These are phyloP conservation scores for Pithys albifrons DNA, from an alignment of 2,113 vertebrate genomes.

Conservation along the genomic window DNA sequence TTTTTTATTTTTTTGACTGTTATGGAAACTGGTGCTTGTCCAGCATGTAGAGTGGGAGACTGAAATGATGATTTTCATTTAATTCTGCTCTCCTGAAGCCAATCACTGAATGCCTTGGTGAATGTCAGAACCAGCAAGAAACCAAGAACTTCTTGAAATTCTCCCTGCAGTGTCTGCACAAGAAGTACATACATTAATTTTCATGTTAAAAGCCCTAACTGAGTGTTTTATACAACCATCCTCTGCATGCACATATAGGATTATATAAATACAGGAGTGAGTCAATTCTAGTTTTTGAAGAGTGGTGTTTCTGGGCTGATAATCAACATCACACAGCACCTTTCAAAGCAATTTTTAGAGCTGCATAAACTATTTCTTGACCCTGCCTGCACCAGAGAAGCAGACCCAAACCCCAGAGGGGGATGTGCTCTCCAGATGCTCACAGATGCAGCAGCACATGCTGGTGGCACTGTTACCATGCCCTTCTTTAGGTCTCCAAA, in stretches of 20 bases:
- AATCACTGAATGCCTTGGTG: not conserved
- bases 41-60: rapidly evolving
- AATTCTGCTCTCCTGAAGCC: not conserved
- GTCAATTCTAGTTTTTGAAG: not conserved
- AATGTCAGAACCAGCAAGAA: not conserved
- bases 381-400: not conserved
- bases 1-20: not conserved
- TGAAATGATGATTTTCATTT: not conserved
- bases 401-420: not conserved
- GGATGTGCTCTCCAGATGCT: not conserved
- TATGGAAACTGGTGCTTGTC: not conserved
- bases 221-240: not conserved
- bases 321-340: not conserved
- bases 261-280: not conserved
- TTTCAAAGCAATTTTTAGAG: not conserved
- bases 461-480: not conserved
- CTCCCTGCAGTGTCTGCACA: not conserved
- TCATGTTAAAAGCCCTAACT: not conserved
- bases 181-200: not conserved
- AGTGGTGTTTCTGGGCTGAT: not conserved
- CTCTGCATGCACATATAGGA: not conserved
- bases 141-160: not conserved
- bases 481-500: not conserved
- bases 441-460: rapidly evolving
- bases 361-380: not conserved